phyloP scores from a whole-genome alignment of 2,797 vertebrate genomes.

The Mormyrops attenuatus region DNA sequence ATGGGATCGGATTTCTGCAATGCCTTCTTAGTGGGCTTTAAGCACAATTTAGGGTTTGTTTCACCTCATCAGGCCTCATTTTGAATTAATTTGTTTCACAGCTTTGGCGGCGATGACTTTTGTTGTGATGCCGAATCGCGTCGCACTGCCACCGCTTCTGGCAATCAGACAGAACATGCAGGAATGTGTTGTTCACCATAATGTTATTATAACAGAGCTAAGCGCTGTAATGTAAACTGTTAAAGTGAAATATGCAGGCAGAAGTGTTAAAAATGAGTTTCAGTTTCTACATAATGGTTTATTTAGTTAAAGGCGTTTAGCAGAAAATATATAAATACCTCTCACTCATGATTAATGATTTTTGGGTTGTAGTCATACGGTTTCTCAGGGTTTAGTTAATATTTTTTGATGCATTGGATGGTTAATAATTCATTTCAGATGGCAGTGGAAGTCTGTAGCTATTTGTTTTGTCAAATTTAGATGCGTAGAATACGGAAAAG shows the following conservation, averaged over 20 bases:
- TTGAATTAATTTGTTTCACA: neutral
- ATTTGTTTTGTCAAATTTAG: neutral
- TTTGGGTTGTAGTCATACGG: neutral
- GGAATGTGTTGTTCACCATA: constrained; percentile 32
- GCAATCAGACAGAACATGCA: constrained; percentile 14
- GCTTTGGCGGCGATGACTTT: neutral
- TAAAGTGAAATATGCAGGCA: constrained; percentile 25
- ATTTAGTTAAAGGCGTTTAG: constrained; percentile 17
- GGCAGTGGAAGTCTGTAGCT: neutral
- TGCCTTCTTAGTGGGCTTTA: neutral
- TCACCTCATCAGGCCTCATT: neutral
- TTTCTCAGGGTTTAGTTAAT: neutral
- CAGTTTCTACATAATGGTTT: neutral
- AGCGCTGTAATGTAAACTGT: constrained; percentile 45
- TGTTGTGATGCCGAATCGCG: neutral
- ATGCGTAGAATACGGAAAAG: neutral
- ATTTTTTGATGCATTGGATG: constrained; percentile 3
- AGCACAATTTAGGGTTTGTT: neutral
- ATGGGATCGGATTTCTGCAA: neutral
- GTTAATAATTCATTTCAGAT: constrained; percentile 17
- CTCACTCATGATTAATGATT: constrained; percentile 14
- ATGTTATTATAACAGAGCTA: constrained; percentile 47
- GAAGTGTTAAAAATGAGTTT: constrained; percentile 9
- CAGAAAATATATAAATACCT: constrained; percentile 13
- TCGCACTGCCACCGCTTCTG: constrained; percentile 26